Base-by-base conservation (phyloP, 2,888 invertebrate species). In the Meiosimyza decipiens region DNA sequence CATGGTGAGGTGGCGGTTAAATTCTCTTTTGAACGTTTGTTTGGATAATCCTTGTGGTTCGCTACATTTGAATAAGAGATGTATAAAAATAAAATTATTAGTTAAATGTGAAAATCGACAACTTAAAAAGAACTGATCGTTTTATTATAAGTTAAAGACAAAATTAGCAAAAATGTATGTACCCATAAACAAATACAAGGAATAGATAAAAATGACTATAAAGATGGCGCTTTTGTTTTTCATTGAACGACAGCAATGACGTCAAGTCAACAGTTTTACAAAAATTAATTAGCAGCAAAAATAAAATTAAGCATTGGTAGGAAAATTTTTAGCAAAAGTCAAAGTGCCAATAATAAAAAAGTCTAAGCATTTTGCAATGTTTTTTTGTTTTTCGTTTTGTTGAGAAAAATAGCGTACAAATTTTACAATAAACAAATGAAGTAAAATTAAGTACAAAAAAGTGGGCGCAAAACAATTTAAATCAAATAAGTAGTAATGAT, bases 31-130 rank as follows among this genome's bases (percentile, higher is more conserved):
- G 93, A 91, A 81, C 91, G 81, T 78, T 85, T 90, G 80, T 91
- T 89, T 82, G 91, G 90, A 87, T 92, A 93, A 83, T 92, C 92
- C 84, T 91, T 90, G 73, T 92, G 92, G 80, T 91, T 92, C 84
- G 91, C 92, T 92, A 88, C 15, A 89, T 88, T 73, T 76, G 28
- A 72, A 76, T 74, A 71, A 65, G 64, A 11, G n/a, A 59, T 62
- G 55, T 54, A 65, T 18, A 71, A 15, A 71, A 54, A 57, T 54
- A 15, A n/a, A 62, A 51, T 51, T 13, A 65, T 13, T 59, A 57
- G 3, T 22, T n/a, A 54, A 40, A 13, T 54, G 55, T 49, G 47
- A 7, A 50, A 22, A 28, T 40, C 54, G 15, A 22, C 16, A 13
- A 15, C 18, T 16, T 64, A 55, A 54, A 64, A 12, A 71, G 64